Percentiles rank a stretch among this genome's conserved stretches.
phyloP scores from a whole-genome alignment of 2,888 invertebrate genomes.

The Platypus cylindrus region DNA sequence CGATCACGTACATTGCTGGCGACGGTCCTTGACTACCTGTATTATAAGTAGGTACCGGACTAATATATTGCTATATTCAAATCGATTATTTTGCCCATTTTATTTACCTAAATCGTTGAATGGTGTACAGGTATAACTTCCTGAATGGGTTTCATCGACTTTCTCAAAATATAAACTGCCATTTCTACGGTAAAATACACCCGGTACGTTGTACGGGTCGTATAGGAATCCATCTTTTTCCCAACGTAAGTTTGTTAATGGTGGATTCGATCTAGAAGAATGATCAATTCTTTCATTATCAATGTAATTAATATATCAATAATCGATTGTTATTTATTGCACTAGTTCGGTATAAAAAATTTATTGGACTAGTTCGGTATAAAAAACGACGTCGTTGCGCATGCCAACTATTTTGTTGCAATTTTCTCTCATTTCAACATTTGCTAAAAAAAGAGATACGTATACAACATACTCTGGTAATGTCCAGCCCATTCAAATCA shows the following conservation, averaged over 20 bases:
- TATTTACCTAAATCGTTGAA: conserved; percentile 65
- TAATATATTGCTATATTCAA: too few relatives aligned
- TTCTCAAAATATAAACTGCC: conserved; percentile 64
- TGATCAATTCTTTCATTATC: neutral
- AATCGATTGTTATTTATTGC: too few relatives aligned
- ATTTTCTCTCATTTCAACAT: too few relatives aligned
- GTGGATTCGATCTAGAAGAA: conserved; percentile 58
- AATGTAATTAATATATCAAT: too few relatives aligned
- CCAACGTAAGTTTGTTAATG: conserved; percentile 80
- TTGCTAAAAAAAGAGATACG: too few relatives aligned
- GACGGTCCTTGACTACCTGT: conserved; percentile 62
- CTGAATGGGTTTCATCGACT: conserved; percentile 76
- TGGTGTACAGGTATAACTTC: conserved; percentile 82
- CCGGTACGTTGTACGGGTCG: conserved; percentile 80
- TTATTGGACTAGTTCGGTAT: too few relatives aligned
- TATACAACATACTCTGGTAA: too few relatives aligned
- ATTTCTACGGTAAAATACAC: conserved; percentile 72
- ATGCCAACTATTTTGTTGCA: too few relatives aligned
- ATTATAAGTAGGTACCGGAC: neutral
- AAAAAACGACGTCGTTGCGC: too few relatives aligned
- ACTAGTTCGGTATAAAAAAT: too few relatives aligned
- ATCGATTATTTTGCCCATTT: neutral
- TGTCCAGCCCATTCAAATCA: too few relatives aligned
- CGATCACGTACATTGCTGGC: conserved; percentile 69
- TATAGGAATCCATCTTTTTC: conserved; percentile 85